Evolutionary conservation across 2,888 invertebrate genomes (phyloP).

Genomic region (Mesorhabditis sp.): DNA sequence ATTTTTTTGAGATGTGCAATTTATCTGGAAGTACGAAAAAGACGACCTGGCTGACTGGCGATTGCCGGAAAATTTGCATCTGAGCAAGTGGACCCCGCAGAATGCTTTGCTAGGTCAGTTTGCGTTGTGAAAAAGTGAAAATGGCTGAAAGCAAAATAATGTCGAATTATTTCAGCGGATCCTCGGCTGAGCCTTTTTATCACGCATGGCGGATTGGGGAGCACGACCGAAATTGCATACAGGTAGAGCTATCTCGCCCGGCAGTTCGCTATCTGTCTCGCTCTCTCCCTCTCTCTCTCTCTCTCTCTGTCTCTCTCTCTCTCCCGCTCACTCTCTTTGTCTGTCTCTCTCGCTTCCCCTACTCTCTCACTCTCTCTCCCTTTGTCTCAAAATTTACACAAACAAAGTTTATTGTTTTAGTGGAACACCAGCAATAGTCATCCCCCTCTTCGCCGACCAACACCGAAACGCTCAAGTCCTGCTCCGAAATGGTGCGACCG

Average conservation of each 20-base stretch:
- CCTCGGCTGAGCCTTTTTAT: conserved; percentile 18
- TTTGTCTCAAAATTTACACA: too few relatives aligned
- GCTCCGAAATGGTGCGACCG: conserved; percentile 21
- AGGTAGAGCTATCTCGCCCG: neutral
- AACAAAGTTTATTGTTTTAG: neutral
- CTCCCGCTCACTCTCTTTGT: too few relatives aligned
- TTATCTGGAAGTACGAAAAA: neutral
- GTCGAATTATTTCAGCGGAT: neutral
- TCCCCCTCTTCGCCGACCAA: conserved; percentile 41
- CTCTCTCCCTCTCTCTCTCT: too few relatives aligned
- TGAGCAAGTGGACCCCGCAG: conserved; percentile 13
- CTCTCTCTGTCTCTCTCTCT: too few relatives aligned
- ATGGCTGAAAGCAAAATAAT: too few relatives aligned
- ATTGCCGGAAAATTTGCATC: conserved; percentile 2
- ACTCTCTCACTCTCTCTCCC: too few relatives aligned
- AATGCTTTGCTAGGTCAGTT: conserved; percentile 6
- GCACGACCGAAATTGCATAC: conserved; percentile 16
- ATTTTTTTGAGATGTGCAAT: neutral
- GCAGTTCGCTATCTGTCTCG: too few relatives aligned
- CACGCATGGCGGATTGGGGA: conserved; percentile 22
- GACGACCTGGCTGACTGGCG: neutral
- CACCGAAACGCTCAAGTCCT: conserved; percentile 32
- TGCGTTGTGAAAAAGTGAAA: too few relatives aligned
- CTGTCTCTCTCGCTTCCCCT: too few relatives aligned
- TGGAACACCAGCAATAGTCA: conserved; percentile 25